A percentile compares a stretch with the other conserved stretches of the same genome.
Conservation (phyloP, 1,140 invertebrate species). For the Ruditapes philippinarum region DNA sequence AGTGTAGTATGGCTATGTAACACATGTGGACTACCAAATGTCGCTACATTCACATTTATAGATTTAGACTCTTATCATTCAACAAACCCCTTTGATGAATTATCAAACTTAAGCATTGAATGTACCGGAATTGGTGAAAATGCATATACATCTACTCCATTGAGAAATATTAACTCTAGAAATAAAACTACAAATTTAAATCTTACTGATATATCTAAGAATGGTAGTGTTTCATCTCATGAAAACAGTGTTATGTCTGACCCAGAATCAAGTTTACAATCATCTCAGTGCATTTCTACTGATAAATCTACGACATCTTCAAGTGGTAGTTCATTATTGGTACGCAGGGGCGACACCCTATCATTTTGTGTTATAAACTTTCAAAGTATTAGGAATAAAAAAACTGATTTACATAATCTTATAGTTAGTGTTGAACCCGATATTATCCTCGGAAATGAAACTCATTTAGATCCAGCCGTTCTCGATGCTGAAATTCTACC, state of each 20-base stretch:
- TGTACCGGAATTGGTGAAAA: background rate
- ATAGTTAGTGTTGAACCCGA: background rate
- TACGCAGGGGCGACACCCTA: background rate
- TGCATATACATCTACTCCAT: background rate
- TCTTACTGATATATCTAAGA: background rate
- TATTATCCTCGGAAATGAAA: conserved; percentile 3
- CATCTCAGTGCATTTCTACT: background rate
- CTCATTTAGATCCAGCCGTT: background rate
- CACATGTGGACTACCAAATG: conserved; percentile 10
- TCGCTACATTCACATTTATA: background rate
- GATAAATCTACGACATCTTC: background rate
- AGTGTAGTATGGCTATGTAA: conserved; percentile 25
- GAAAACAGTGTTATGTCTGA: background rate
- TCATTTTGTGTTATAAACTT: conserved; percentile 22
- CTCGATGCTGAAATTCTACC: conserved; percentile 44
- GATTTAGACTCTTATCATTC: background rate
- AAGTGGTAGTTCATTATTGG: background rate
- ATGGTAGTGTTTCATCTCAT: background rate
- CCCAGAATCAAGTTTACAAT: background rate
- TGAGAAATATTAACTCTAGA: background rate
- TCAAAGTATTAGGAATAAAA: conserved; percentile 44
- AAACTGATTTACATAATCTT: background rate
- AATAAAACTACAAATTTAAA: background rate
- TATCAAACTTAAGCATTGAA: background rate
- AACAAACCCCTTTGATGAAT: background rate